Base-by-base conservation (phyloP, 1,140 invertebrate genomes). In the Drosophila repletoides region DNA sequence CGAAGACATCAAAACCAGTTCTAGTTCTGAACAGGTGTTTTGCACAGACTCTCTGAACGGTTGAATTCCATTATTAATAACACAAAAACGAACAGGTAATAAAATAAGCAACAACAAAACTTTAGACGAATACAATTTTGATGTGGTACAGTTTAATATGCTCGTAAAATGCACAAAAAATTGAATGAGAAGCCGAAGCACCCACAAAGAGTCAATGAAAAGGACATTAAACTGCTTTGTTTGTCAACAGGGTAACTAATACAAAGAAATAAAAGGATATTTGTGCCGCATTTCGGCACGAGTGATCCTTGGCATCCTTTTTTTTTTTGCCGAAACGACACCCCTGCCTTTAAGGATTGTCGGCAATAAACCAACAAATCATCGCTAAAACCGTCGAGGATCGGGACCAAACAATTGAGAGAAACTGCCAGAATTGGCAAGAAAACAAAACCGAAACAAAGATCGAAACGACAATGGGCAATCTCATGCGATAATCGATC, bases 291-390 rank as follows among this genome's bases (percentile, higher is more conserved):
- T 74, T 60, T 73, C 58, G 81, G 76, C 81, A 86, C 76, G 81
- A 51, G 65, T 63, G 38, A 56, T 41, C 33, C 51, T 60, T 29
- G 0, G 24, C 24, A 69, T 59, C 69, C 69, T 58, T 45, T n/a
- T 36, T 10, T 26, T 22, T 24, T 58, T 34, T 29, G 41, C 31
- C 36, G 38, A 55, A 26, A 36, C 6, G 38, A 19, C 51, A 55
- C 26, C 51, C 64, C 49, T 56, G n/a, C 10, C 48, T 21, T 59
- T 53, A 59, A 73, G 61, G 70, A 64, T 71, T 33, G 48, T 26
- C 55, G 66, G 56, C 79, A 79, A 72, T 71, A 75, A 87, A 87
- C 81, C 81, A 80, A 86, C 81, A 87, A 86, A 87, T 86, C 80
- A 87, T 86, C 81, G 59, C 60, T 58, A 52, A 73, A 70, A 51